A percentile compares a stretch with the other conserved stretches of the same genome.
Conservation (phyloP, 2,797 vertebrate genomes). For the Ispidina picta region DNA sequence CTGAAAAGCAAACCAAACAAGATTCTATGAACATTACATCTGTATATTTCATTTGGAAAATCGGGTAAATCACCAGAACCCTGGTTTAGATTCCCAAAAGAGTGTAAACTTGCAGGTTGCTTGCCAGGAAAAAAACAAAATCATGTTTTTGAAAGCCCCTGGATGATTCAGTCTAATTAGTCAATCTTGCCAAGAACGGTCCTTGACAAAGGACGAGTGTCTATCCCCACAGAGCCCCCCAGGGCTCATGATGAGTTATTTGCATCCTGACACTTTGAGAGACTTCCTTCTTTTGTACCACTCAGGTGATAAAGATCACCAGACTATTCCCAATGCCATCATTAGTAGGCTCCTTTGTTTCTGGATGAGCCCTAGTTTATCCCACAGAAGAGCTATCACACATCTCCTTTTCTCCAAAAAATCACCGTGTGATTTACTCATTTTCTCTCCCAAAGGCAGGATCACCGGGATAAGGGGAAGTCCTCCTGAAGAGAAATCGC, state of each 20-base stretch:
- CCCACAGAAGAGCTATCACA: neutral
- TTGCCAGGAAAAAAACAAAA: neutral
- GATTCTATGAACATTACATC: neutral
- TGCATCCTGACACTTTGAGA: neutral
- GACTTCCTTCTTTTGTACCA: slow-evolving; percentile 33
- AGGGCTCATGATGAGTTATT: neutral
- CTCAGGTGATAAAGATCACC: neutral
- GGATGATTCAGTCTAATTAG: neutral
- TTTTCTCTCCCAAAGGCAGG: neutral
- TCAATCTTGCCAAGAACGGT: neutral
- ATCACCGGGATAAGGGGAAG: neutral
- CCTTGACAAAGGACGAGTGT: neutral
- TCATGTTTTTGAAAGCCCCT: neutral
- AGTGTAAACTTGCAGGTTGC: neutral
- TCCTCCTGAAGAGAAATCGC: neutral
- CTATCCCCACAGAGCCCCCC: neutral
- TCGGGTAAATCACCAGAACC: neutral
- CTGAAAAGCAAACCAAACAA: neutral
- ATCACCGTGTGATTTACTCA: neutral
- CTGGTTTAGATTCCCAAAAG: neutral
- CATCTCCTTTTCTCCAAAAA: neutral
- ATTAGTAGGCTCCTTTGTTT: slow-evolving; percentile 6
- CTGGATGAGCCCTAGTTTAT: neutral
- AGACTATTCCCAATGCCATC: neutral
- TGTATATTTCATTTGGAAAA: neutral